A percentile compares a stretch with the other conserved stretches of the same genome.
Conservation (phyloP, 2,888 invertebrate genomes). For the Pollenia angustigena region DNA sequence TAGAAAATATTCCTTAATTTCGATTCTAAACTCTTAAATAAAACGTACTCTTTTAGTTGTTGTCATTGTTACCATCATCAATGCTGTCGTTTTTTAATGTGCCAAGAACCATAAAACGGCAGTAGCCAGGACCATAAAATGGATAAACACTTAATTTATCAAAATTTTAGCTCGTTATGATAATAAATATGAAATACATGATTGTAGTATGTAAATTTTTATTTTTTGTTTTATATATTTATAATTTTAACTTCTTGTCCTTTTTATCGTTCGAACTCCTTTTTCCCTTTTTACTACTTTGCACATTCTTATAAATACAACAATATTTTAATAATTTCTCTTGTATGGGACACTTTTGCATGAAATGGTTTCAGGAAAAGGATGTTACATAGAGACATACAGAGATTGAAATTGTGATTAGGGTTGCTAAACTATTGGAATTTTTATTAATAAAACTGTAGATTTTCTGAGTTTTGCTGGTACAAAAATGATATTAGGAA, state of each 20-base stretch:
- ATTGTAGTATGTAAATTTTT: conserved; percentile 58
- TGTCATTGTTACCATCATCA: conserved; percentile 44
- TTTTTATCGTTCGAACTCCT: not conserved
- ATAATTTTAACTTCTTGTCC: conserved; percentile 5
- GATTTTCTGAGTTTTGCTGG: not conserved
- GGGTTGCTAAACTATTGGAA: conserved; percentile 11
- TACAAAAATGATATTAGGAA: too few relatives aligned
- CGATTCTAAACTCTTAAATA: not conserved
- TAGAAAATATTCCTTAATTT: conserved; percentile 40
- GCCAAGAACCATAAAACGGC: conserved; percentile 48
- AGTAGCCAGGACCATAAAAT: conserved; percentile 70
- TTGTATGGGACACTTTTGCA: conserved; percentile 64
- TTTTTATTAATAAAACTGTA: not conserved
- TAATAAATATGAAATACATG: conserved; percentile 76
- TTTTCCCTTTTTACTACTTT: not conserved
- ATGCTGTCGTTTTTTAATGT: conserved; percentile 39
- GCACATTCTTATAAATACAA: not conserved
- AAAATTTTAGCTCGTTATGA: conserved; percentile 80
- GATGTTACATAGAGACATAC: not conserved
- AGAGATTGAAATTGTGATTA: not conserved
- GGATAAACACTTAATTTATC: conserved; percentile 83
- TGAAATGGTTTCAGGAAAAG: conserved; percentile 32
- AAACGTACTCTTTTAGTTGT: not conserved
- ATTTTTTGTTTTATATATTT: conserved; percentile 50
- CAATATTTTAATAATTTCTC: conserved; percentile 43